Evolutionary conservation across 2,888 invertebrate species (phyloP).

Genomic region (Zygaena filipendulae): DNA sequence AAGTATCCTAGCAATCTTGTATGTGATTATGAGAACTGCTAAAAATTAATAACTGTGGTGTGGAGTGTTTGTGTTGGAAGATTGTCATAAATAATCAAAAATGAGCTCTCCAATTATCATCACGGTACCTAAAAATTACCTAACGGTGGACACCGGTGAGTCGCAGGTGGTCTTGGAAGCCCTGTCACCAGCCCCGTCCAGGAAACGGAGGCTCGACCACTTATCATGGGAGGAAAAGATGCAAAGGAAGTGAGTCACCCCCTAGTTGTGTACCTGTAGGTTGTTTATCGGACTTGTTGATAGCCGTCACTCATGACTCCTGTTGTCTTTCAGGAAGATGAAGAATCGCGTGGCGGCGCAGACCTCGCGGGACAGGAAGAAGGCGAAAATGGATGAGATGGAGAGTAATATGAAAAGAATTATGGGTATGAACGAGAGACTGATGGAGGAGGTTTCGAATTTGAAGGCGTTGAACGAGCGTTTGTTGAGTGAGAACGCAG

Average conservation of each 20-base stretch:
- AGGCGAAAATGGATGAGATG: constrained; percentile 91
- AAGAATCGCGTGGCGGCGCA: constrained; percentile 98
- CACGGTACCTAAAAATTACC: constrained; percentile 58
- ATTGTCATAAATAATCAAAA: constrained; percentile 20
- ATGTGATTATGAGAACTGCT: no score
- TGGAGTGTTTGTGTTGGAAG: constrained; percentile 22
- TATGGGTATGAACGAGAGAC: constrained; percentile 71
- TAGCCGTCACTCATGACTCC: no score
- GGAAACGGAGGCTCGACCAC: constrained; percentile 84
- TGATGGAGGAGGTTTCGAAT: constrained; percentile 74
- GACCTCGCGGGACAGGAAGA: constrained; percentile 96
- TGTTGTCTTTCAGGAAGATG: constrained; percentile 75
- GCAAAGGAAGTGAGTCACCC: constrained; percentile 86
- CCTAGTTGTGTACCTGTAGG: no score
- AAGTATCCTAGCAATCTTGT: no score
- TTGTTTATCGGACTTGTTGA: no score
- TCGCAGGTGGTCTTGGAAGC: constrained; percentile 38
- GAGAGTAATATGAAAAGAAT: constrained; percentile 76
- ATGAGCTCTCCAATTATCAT: constrained; percentile 65
- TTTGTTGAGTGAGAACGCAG: constrained; percentile 72
- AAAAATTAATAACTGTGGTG: no score
- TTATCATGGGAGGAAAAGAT: constrained; percentile 88
- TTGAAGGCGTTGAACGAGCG: constrained; percentile 76
- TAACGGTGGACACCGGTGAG: constrained; percentile 44
- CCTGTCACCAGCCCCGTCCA: constrained; percentile 37